These are phyloP conservation scores for Tinea semifulvella DNA, from an alignment of 2,888 invertebrate genomes.

Conservation along the genomic window DNA sequence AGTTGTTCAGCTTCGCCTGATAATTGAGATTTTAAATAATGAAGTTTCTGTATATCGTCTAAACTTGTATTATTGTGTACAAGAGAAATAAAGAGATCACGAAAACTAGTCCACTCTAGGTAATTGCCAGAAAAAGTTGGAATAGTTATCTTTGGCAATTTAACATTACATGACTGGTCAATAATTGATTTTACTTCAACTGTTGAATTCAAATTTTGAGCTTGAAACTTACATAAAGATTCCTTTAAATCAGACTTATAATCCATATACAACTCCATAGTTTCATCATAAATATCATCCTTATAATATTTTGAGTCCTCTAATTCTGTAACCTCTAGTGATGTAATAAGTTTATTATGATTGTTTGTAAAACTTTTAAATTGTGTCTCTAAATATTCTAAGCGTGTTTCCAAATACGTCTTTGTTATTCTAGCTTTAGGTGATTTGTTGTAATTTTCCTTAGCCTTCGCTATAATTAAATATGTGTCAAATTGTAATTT, in stretches of 20 bases:
- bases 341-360: neutral
- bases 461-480: constrained; percentile 13
- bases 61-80: constrained; percentile 9
- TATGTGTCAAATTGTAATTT: neutral
- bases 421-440: constrained; percentile 15
- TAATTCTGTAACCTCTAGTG: neutral
- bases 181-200: neutral
- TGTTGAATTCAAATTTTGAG: too few relatives aligned
- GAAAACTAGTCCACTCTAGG: constrained; percentile 15
- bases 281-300: neutral
- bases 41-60: constrained; percentile 15
- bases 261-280: neutral
- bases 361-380: neutral
- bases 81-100: constrained; percentile 14
- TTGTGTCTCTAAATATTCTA: neutral
- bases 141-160: neutral
- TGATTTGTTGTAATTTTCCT: constrained; percentile 15
- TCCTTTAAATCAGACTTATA: neutral
- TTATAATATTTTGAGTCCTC: neutral
- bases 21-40: constrained; percentile 16
- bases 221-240: neutral
- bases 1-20: constrained; percentile 17
- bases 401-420: constrained; percentile 10
- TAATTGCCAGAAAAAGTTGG: constrained; percentile 15
- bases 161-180: neutral